phyloP scores from a whole-genome alignment of 2,113 vertebrate species.

The Atherinomorus stipes region DNA sequence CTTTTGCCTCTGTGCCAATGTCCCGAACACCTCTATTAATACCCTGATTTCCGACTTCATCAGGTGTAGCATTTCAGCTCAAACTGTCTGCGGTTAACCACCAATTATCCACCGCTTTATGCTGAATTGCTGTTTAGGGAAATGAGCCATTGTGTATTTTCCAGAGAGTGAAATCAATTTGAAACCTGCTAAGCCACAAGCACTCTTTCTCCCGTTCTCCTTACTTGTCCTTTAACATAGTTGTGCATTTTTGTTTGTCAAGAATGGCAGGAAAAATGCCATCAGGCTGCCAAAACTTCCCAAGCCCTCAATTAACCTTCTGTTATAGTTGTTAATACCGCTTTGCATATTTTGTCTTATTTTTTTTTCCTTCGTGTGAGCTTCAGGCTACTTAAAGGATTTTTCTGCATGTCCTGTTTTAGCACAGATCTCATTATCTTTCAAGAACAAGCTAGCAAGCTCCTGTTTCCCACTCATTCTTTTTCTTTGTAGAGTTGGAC shows the following conservation, averaged over 20 bases:
- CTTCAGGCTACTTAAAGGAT: slow-evolving; percentile 71
- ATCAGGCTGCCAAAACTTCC: slow-evolving; percentile 67
- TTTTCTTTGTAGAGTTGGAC: slow-evolving; percentile 61
- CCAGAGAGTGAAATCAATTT: slow-evolving; percentile 35
- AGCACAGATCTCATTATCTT: slow-evolving; percentile 77
- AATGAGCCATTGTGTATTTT: slow-evolving; percentile 22
- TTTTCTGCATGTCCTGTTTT: slow-evolving; percentile 67
- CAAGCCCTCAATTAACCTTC: slow-evolving; percentile 83
- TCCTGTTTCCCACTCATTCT: slow-evolving; percentile 55
- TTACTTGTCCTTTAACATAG: slow-evolving; percentile 50
- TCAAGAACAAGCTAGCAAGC: slow-evolving; percentile 69
- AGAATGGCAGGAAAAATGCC: slow-evolving; percentile 27
- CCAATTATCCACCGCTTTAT: slow-evolving; percentile 10
- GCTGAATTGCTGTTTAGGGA: slow-evolving; percentile 20
- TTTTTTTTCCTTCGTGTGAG: slow-evolving; percentile 68
- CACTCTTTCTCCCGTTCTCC: slow-evolving; percentile 38
- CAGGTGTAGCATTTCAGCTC: slow-evolving; percentile 19
- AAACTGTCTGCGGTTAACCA: slow-evolving; percentile 9
- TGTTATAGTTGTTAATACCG: slow-evolving; percentile 68
- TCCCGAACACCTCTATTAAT: not conserved
- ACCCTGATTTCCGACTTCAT: slow-evolving; percentile 7
- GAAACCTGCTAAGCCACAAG: slow-evolving; percentile 22
- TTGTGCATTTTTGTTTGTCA: slow-evolving; percentile 60
- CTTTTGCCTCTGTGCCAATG: not conserved
- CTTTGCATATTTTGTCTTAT: slow-evolving; percentile 73